Base-by-base conservation (phyloP, 2,113 vertebrate species). In the Grammomys dolichurus region DNA sequence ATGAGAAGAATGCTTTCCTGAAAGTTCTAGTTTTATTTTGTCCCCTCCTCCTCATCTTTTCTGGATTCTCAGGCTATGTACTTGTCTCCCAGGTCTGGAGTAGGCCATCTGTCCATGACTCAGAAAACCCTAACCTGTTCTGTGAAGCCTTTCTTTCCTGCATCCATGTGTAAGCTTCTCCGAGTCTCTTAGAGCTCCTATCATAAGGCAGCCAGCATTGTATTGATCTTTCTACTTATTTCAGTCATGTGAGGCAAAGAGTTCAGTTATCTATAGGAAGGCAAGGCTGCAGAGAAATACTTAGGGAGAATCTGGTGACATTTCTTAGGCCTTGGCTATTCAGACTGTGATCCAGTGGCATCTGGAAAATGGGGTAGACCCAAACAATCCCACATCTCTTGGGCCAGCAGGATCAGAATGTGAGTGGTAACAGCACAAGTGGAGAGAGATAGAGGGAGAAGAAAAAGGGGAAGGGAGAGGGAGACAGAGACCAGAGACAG, bases 21-120 rank as follows among this genome's bases (percentile, higher is more conserved):
- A 89, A 82, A 24, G 1, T 69, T 12, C n/a, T 1, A 8, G 28
- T 0, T 40, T 80, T 94, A 0, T 87, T 87, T 84, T 22, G 11
- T 3, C 5, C 24, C 10, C 1, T 6, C n/a, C 5, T 0, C 10
- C n/a, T 0, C 1, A 33, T 13, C 19, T 7, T n/a, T 91, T 92
- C 72, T 93, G 48, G 43, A 73, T 94, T n/a, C 51, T 19, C 94
- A 33, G 36, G 76, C 3, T 63, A 17, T 5, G 26, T 0, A 6
- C 9, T 73, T 88, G 19, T 75, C 87, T 65, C 43, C 36, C 85
- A 26, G 6, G 9, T 54, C 73, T 75, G 26, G 1, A 75, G 8
- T 60, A 85, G 43, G 9, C n/a, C 40, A 84, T 51, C 36, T 67
- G 0, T 72, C 48, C 72, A 0, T 63, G 51, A 67, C 13, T 92